These are phyloP conservation scores for Psilanteris sp. DNA, from an alignment of 1,140 invertebrate species.

Conservation along the genomic window DNA sequence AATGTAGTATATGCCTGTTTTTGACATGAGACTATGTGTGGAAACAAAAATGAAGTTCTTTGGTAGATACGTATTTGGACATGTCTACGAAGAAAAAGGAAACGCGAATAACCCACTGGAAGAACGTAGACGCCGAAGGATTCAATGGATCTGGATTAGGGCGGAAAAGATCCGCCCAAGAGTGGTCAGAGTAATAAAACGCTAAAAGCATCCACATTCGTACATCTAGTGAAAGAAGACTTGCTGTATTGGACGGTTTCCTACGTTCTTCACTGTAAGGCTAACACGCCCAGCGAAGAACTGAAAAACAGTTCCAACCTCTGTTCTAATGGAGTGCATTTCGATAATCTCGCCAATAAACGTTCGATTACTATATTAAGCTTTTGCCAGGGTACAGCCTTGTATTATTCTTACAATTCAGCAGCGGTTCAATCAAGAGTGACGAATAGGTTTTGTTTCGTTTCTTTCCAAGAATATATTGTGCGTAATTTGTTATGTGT, in stretches of 20 bases:
- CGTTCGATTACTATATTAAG: constrained; percentile 46
- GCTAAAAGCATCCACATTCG: constrained; percentile 72
- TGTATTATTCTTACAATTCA: constrained; percentile 1
- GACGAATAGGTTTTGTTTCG: constrained; percentile 13
- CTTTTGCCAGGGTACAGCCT: constrained; percentile 8
- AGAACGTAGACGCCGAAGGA: constrained; percentile 45
- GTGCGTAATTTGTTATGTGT: too few relatives aligned
- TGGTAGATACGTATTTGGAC: constrained; percentile 14
- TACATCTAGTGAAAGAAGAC: constrained; percentile 37
- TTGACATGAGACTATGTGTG: constrained; percentile 24
- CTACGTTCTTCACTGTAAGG: constrained; percentile 36
- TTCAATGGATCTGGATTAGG: constrained; percentile 65
- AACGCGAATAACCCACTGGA: not conserved
- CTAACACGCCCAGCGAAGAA: constrained; percentile 32
- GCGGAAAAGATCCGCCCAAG: constrained; percentile 64
- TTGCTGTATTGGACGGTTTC: constrained; percentile 49
- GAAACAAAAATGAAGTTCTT: constrained; percentile 42
- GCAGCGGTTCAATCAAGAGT: not conserved
- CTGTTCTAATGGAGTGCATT: constrained; percentile 45
- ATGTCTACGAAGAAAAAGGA: constrained; percentile 12
- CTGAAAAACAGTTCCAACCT: constrained; percentile 34
- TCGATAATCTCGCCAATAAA: constrained; percentile 48
- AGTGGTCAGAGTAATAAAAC: constrained; percentile 72
- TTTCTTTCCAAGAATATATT: too few relatives aligned
- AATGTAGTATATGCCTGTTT: constrained; percentile 14